phyloP scores from a whole-genome alignment of 2,888 invertebrate species.

The Drosophila nigricruria region DNA sequence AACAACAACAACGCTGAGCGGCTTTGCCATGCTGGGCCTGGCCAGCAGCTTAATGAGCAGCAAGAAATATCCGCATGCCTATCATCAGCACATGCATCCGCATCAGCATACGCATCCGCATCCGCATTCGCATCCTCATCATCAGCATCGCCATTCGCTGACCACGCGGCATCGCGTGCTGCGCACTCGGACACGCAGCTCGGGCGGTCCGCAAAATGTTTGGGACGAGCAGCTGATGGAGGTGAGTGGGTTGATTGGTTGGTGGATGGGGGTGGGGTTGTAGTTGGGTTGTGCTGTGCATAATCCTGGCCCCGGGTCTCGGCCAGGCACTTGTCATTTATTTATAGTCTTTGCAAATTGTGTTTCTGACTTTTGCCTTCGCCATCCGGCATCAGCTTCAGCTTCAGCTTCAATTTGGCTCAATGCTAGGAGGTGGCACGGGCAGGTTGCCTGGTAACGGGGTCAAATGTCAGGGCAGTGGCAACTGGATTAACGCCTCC shows the following conservation, averaged over 20 bases:
- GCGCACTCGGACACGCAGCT: constrained; percentile 84
- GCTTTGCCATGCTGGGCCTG: constrained; percentile 69
- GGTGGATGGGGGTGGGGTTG: not conserved
- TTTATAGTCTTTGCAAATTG: constrained; percentile 50
- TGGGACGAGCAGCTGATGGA: constrained; percentile 85
- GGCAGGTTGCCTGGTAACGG: not conserved
- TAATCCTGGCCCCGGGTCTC: constrained; percentile 4
- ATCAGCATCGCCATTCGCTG: constrained; percentile 76
- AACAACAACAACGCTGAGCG: constrained; percentile 50
- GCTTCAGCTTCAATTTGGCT: constrained; percentile 24
- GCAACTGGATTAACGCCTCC: constrained; percentile 33
- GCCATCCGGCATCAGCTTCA: constrained; percentile 14
- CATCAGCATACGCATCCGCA: constrained; percentile 70
- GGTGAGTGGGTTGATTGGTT: constrained; percentile 67
- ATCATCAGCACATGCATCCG: constrained; percentile 59
- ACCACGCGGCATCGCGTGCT: constrained; percentile 84
- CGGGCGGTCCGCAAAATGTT: constrained; percentile 84
- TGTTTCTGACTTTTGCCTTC: constrained; percentile 11
- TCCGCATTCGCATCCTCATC: constrained; percentile 58
- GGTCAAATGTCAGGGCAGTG: constrained; percentile 24
- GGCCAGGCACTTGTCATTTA: constrained; percentile 37
- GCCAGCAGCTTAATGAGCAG: constrained; percentile 42
- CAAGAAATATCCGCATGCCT: constrained; percentile 62
- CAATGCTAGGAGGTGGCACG: constrained; percentile 7
- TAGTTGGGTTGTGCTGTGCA: not conserved